Base-by-base conservation (phyloP, 1,140 invertebrate genomes). In the Ceratosolen solmsi region DNA sequence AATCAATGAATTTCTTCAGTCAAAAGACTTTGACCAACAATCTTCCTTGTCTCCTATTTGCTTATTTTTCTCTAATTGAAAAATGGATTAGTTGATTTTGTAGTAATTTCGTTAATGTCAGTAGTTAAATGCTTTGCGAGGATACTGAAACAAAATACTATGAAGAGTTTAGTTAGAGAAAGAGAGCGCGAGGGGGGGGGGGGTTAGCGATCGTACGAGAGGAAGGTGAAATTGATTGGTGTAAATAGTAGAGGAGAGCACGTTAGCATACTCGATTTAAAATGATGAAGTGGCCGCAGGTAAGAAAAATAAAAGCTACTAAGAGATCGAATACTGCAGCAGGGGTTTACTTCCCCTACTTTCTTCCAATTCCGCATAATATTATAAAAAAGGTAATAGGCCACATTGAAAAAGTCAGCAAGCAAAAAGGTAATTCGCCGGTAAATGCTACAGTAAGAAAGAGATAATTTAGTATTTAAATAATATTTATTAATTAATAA, bases 41-140 rank as follows among this genome's bases (percentile, higher is more conserved):
- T 20, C 22, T 22, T 75, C 20, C n/a, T n/a, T n/a, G n/a, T 56
- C 25, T 60, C 73, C 30, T 22, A 38, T 54, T 15, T 33, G 33
- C 8, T 63, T 38, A 11, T 22, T 25, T 2, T 25, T 38, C 41
- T 25, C 27, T 0, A 20, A 33, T 7, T 78, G 9, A 68, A 33
- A 36, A 22, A 78, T 68, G 20, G 60, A 68, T 68, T 38, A 68
- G 30, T n/a, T 25, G 60, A 51, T 46, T 76, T 63, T 38, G 4
- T n/a, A 65, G 36, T 65, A 7, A 7, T 46, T 25, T 41, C n/a
- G n/a, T n/a, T n/a, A n/a, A n/a, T 7, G 22, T 13, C 41, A 25
- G 13, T 5, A 46, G 51, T 15, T 22, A 22, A 54, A 54, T 15
- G 51, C 20, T 46, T 13, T 13, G 5, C 41, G 7, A 46, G 41